Conservation (phyloP, 2,797 vertebrate species). For the Phyllotis vaccarum region DNA sequence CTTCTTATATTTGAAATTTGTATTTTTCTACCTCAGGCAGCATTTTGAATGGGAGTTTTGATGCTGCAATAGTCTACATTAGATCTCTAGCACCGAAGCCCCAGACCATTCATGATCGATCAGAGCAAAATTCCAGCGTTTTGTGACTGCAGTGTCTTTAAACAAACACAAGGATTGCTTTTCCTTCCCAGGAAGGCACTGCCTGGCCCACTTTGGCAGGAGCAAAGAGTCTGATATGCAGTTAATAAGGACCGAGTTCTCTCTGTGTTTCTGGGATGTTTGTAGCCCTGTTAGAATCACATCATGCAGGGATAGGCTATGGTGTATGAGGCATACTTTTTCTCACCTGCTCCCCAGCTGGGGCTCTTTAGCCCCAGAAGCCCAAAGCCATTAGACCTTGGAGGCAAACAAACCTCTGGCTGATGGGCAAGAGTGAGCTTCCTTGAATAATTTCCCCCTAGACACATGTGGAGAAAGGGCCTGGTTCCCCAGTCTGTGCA, state of each 20-base stretch:
- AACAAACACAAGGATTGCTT: neutral
- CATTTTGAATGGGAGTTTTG: too few species aligned
- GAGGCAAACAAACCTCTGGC: neutral
- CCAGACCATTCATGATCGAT: rapidly evolving
- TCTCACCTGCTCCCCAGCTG: too few species aligned
- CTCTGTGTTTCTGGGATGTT: too few species aligned
- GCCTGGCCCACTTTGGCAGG: neutral
- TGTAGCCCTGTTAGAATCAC: neutral
- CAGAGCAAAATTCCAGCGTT: neutral
- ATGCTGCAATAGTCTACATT: neutral
- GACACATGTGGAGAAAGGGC: neutral
- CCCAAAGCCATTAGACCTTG: neutral
- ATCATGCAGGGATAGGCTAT: neutral
- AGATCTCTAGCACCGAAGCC: neutral
- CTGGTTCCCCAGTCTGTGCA: neutral
- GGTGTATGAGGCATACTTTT: rapidly evolving
- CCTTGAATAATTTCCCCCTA: neutral
- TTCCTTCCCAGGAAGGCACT: neutral
- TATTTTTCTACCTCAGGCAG: neutral
- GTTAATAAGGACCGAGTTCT: neutral
- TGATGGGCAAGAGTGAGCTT: neutral
- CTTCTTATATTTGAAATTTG: neutral
- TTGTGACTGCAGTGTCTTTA: neutral
- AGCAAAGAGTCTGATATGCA: neutral
- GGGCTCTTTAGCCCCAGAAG: neutral